Base-by-base conservation (phyloP, 2,113 vertebrate genomes). In the Ammodytes marinus region DNA sequence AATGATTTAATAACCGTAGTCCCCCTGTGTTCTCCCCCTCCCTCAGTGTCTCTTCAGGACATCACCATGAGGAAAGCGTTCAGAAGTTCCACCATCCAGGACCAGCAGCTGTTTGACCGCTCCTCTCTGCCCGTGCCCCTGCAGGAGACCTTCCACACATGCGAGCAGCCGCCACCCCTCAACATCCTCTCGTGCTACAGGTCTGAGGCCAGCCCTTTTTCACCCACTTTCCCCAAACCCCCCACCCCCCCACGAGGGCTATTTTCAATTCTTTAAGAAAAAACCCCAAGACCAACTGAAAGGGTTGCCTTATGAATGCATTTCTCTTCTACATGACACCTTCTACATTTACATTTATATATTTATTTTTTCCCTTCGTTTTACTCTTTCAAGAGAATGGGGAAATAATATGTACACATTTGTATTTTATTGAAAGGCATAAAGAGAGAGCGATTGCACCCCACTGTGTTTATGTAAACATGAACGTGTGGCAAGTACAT, bases 31-130 rank as follows among this genome's bases (percentile, higher is more conserved):
- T 70, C 68, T 7, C 50, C 19, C 39, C 11, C 5, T 53, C 7
- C 19, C 8, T 35, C 43, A 99, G 98, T 99, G 86, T 99, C 98
- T 73, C 94, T 99, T 81, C 98, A 99, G 95, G 98, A 99, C 94
- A 99, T 99, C 78, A 99, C 98, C 17, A 99, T 99, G 97, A 97
- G 98, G 88, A 99, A 99, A 93, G 98, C 98, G 15, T 99, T 99
- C 94, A 95, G 97, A 90, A 99, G 98, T 87, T 99, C 97, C 68
- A 99, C 97, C 13, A 95, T 96, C 93, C 98, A 99, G 91, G 98
- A 99, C 93, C 98, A 99, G 46, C 98, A 99, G 93, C 95, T 99
- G 78, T 99, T 99, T 64, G 96, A 99, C 82, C 97, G 98, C 69
- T 96, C 93, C 89, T 97, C 97, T 42, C 94, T 99, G 86, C 98